phyloP scores from a whole-genome alignment of 1,140 invertebrate species.

The Ganaspis sp. region DNA sequence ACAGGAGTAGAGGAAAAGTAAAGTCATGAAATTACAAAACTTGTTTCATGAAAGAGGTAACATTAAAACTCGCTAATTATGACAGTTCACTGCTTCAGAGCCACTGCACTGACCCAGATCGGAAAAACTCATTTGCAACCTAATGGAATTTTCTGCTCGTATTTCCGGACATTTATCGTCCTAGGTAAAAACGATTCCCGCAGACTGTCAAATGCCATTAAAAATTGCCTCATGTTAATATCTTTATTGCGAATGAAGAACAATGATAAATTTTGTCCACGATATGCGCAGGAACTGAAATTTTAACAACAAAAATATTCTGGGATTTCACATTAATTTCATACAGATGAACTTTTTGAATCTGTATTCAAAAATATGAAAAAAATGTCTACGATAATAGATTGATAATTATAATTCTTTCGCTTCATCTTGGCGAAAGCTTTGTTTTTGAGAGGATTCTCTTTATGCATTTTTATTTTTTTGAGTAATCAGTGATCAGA shows the following conservation, averaged over 20 bases:
- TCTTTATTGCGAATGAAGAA: not conserved
- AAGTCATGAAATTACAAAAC: conserved; percentile 5
- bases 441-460: too few relatives aligned
- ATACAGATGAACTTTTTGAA: too few relatives aligned
- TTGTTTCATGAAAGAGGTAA: conserved; percentile 12
- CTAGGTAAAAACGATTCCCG: not conserved
- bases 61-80: conserved; percentile 26
- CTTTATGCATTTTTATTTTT: too few relatives aligned
- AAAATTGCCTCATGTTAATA: conserved; percentile 25
- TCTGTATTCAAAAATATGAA: too few relatives aligned
- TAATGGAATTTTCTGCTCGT: conserved; percentile 31
- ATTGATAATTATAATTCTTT: too few relatives aligned
- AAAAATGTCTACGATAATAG: too few relatives aligned
- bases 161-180: conserved; percentile 22
- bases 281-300: too few relatives aligned
- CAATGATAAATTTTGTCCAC: not conserved
- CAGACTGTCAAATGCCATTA: conserved; percentile 10
- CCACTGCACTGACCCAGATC: conserved; percentile 19
- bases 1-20: too few relatives aligned
- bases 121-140: conserved; percentile 30
- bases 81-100: conserved; percentile 29
- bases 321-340: too few relatives aligned
- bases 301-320: too few relatives aligned
- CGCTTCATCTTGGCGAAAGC: too few relatives aligned
- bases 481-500: too few relatives aligned